Evolutionary conservation across 1,140 invertebrate genomes (phyloP), one percentile per base, ranked within the genome.

Genomic region (Brevipalpus yothersi): DNA sequence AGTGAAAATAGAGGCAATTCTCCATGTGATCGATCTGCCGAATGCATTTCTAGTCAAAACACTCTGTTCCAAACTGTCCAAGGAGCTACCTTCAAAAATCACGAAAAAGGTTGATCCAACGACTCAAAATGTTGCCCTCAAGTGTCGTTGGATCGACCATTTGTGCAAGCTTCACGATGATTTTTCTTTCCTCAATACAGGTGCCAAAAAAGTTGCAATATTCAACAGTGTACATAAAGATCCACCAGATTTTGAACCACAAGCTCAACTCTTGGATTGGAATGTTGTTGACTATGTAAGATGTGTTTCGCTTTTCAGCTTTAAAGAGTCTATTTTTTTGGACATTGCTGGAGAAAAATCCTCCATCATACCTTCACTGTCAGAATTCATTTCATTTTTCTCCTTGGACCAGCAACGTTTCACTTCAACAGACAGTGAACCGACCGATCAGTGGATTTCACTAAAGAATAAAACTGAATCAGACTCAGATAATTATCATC

Each of bases 241-340:
- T 21, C 57, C 57, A 41, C 58, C 61, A 5, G 61, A 62, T 41
- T 42, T 62, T 41, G 58, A 62, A 39, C 17, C 2, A 40, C 40
- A 60, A 39, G 47, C 40, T 39, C 39, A 58, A 42, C 21, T 49
- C 17, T 12, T 62, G 1, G 40, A 51, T 42, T 62, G 57, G 58
- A 31, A 45, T 40, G 61, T 13, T 15, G 53, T 45, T 62, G 61
- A 62, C 42, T 49, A 59, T 43, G 61, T 51, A 23, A 40, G 61
- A 40, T 60, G 17, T 41, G n/a, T 62, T 41, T 62, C 61, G 13
- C 41, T 58, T 3, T 41, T 58, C 17, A 39, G 49, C 23, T 62
- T 62, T 54, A 58, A 61, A 58, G 56, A 53, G 10, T 10, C 17
- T 45, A 12, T 45, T 2, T 17, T 51, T 1, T 17, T 19, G 0